Evolutionary conservation across 1,140 invertebrate genomes (phyloP).

Genomic region (Batillaria attramentaria): DNA sequence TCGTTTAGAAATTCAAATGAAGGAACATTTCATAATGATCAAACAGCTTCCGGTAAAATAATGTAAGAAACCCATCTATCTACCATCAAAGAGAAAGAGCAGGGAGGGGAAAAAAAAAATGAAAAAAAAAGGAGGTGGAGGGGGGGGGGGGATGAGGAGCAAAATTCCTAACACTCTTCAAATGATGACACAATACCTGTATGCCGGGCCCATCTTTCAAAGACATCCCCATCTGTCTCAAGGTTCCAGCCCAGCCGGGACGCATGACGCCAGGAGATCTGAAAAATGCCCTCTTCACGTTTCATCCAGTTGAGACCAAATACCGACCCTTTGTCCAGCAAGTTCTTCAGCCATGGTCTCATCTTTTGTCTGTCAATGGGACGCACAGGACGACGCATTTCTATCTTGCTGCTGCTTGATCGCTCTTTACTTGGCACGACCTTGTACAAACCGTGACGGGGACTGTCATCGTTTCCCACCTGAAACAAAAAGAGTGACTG

Average conservation of each 20-base stretch:
- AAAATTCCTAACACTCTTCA: too few species aligned
- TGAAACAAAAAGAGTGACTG: not conserved
- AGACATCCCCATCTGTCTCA: constrained; percentile 60
- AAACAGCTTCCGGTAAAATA: too few species aligned
- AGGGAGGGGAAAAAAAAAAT: not conserved
- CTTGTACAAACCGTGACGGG: not conserved
- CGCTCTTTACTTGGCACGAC: constrained; percentile 12
- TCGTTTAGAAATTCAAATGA: too few species aligned
- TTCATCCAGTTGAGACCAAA: constrained; percentile 60
- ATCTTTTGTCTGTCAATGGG: constrained; percentile 56
- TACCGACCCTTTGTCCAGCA: constrained; percentile 46
- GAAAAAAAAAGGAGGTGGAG: constrained; percentile 7
- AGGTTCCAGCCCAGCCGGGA: constrained; percentile 58
- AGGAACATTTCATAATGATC: too few species aligned
- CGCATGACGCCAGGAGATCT: constrained; percentile 65
- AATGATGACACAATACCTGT: constrained; percentile 50
- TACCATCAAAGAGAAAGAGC: not conserved
- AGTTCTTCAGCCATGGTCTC: constrained; percentile 58
- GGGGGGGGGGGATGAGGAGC: too few species aligned
- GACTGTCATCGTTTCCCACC: not conserved
- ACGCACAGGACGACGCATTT: constrained; percentile 43
- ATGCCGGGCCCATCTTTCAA: constrained; percentile 63
- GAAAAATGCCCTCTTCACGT: constrained; percentile 49
- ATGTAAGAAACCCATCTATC: constrained; percentile 23
- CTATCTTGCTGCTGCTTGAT: not conserved